Evolutionary conservation across 2,888 invertebrate genomes (phyloP).

Genomic region (Drosophila borborema): DNA sequence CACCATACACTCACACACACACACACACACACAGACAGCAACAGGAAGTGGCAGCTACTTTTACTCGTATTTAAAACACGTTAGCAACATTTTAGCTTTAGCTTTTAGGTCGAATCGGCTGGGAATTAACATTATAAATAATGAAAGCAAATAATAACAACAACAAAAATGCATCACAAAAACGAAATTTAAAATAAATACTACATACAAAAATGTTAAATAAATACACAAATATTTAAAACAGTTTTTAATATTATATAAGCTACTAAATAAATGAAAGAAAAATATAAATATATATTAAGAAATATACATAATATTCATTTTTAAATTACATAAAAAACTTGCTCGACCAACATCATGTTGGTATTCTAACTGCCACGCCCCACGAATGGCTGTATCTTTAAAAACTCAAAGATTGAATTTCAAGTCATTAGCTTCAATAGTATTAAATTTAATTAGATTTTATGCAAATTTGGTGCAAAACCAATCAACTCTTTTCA

Average conservation of each 20-base stretch:
- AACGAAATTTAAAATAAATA: not conserved
- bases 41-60: constrained; percentile 64
- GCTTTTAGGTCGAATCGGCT: not conserved
- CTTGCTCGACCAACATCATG: too few relatives aligned
- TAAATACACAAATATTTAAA: not conserved
- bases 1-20: constrained; percentile 10
- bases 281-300: not conserved
- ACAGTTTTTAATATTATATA: not conserved
- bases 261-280: not conserved
- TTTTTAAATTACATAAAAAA: too few relatives aligned
- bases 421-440: not conserved
- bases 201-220: not conserved
- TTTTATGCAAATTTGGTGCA: not conserved
- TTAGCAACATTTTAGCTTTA: not conserved
- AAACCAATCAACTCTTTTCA: not conserved
- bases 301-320: too few relatives aligned
- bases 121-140: not conserved
- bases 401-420: not conserved
- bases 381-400: too few relatives aligned
- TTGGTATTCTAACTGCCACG: too few relatives aligned
- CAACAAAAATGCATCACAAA: not conserved
- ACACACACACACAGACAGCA: constrained; percentile 22
- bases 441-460: not conserved
- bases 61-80: constrained; percentile 40
- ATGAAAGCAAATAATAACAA: not conserved